These are phyloP conservation scores for Lophius piscatorius DNA, from an alignment of 2,113 vertebrate genomes.

Conservation along the genomic window DNA sequence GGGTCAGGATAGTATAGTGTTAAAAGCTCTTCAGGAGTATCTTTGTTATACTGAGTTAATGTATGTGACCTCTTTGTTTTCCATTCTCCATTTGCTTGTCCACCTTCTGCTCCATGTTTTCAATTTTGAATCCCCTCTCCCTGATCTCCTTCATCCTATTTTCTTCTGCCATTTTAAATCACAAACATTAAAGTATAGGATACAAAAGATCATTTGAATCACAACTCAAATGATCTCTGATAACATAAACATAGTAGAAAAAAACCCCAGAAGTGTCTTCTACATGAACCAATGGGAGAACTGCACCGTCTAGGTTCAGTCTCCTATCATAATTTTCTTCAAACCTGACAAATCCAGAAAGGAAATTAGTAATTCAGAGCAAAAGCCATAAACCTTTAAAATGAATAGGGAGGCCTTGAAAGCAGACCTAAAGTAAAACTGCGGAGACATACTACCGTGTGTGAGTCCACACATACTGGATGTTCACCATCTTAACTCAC, in stretches of 20 bases:
- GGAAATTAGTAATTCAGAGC: too few relatives aligned
- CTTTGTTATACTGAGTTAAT: constrained; percentile 33
- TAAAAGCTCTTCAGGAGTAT: constrained; percentile 53
- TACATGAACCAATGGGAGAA: background rate
- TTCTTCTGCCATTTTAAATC: background rate
- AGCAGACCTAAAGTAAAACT: too few relatives aligned
- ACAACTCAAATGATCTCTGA: background rate
- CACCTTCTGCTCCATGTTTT: background rate
- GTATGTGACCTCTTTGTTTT: constrained; percentile 32
- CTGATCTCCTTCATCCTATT: background rate
- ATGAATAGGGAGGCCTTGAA: too few relatives aligned
- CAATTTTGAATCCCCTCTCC: constrained; percentile 5
- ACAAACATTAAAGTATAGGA: background rate
- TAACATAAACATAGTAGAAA: too few relatives aligned
- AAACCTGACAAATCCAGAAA: too few relatives aligned
- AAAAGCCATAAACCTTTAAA: too few relatives aligned
- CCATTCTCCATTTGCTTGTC: constrained; percentile 17
- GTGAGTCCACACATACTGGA: too few relatives aligned
- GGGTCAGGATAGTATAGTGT: constrained; percentile 52
- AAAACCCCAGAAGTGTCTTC: background rate
- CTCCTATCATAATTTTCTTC: too few relatives aligned
- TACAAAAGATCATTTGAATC: background rate
- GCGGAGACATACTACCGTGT: too few relatives aligned
- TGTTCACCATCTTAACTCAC: too few relatives aligned
- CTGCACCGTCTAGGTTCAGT: background rate